Evolutionary conservation across 1,140 invertebrate genomes (phyloP).

Genomic region (Teleogryllus occipitalis): DNA sequence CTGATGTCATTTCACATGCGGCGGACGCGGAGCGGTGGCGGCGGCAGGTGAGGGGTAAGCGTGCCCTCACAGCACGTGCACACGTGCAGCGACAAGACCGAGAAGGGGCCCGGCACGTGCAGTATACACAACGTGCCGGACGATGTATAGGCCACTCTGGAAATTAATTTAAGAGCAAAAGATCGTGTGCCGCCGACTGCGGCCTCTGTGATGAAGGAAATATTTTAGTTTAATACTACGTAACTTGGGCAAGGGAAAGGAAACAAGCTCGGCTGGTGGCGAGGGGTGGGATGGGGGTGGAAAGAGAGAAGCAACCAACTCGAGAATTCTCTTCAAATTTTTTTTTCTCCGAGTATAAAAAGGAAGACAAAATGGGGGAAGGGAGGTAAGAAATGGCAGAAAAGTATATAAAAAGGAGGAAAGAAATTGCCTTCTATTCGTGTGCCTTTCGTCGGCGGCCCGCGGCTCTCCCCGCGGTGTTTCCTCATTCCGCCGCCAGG

Average conservation of each 20-base stretch:
- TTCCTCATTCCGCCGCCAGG: background rate
- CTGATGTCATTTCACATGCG: background rate
- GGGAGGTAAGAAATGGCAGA: background rate
- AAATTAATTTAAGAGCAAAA: conserved; percentile 1
- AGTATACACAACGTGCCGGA: background rate
- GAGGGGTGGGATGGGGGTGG: background rate
- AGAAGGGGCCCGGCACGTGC: background rate
- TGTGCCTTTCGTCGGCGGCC: background rate
- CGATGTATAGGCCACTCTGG: background rate
- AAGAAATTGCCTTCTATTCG: background rate
- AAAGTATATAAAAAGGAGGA: background rate
- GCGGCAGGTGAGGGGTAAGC: background rate
- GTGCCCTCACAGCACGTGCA: no score
- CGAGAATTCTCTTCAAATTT: background rate
- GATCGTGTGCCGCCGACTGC: background rate
- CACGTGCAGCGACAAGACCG: no score
- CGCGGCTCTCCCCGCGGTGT: background rate
- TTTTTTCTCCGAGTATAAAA: background rate
- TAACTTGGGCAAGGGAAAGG: background rate
- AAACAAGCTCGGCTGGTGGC: background rate
- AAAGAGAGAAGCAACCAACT: background rate
- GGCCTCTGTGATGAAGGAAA: background rate
- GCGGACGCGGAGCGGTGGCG: background rate
- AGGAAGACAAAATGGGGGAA: background rate
- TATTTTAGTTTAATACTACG: background rate